Base-by-base conservation (phyloP, 2,113 vertebrate species). In the Catharus fuscescens region DNA sequence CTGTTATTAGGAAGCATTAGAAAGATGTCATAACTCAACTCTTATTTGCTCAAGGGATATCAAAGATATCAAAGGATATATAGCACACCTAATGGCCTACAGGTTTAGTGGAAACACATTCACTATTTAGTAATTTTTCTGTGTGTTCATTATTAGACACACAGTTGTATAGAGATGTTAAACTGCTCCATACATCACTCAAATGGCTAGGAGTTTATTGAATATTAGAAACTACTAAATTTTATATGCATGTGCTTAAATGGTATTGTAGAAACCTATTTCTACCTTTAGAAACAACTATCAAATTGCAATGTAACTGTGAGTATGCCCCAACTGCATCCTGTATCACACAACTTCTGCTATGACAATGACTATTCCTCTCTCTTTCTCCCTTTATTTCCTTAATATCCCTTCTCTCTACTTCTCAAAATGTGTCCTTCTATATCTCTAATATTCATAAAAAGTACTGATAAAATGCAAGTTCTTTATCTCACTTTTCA, bases 371-470 rank as follows among this genome's bases (percentile, higher is more conserved):
- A 73, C 11, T 57, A 9, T 53, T 36, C 6, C 40, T 60, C 17
- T 40, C 11, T 76, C 6, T 69, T 56, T 74, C 16, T 38, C 6
- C 10, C 4, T 25, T 29, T 52, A 44, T 73, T 14, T 21, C 32
- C 10, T 32, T 50, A 44, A 40, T 81, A 85, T 81, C 11, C 34
- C 5, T 81, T 90, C 17, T 80, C 9, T 71, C 20, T 64, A 17
- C 14, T 23, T 76, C 20, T 88, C 28, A 73, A 66, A 86, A 69
- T 52, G 8, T 74, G 57, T 73, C 52, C 23, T 83, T 44, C 57
- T 84, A 9, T 18, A 73, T 24, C 61, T 94, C 57, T 87, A 92
- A 92, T 85, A 85, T 88, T 95, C 24, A 91, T 90, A 56, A 84
- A 90, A 89, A 47, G 8, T 80, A 7, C 8, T 67, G 61, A 86